Evolutionary conservation across 2,113 vertebrate species (phyloP).

Genomic region (Catharus minimus): DNA sequence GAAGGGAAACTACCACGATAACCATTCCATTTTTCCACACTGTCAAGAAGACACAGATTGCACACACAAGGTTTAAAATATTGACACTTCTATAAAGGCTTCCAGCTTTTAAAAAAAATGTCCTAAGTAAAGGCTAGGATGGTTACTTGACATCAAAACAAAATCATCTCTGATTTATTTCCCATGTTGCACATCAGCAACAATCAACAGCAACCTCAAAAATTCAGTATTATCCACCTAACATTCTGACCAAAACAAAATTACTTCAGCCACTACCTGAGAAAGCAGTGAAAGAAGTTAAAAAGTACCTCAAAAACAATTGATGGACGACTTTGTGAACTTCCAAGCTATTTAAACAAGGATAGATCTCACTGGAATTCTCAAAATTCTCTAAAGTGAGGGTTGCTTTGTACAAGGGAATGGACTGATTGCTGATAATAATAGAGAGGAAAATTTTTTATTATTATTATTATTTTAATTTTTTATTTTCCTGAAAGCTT

Average conservation of each 20-base stretch:
- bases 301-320: neutral
- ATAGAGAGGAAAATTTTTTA: neutral
- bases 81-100: neutral
- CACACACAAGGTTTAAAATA: neutral
- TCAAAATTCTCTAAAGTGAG: neutral
- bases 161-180: neutral
- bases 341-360: neutral
- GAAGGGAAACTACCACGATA: neutral
- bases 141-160: neutral
- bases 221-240: neutral
- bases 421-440: neutral
- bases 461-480: neutral
- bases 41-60: neutral
- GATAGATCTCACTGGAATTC: neutral
- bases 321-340: neutral
- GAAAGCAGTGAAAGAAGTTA: neutral
- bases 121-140: neutral
- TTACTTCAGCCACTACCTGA: neutral
- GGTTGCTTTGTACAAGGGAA: neutral
- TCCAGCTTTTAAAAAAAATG: neutral
- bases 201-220: neutral
- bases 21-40: neutral
- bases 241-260: neutral
- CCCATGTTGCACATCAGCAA: neutral
- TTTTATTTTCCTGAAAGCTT: neutral